Conservation (phyloP, 2,113 vertebrate species). For the Anhinga rufa region DNA sequence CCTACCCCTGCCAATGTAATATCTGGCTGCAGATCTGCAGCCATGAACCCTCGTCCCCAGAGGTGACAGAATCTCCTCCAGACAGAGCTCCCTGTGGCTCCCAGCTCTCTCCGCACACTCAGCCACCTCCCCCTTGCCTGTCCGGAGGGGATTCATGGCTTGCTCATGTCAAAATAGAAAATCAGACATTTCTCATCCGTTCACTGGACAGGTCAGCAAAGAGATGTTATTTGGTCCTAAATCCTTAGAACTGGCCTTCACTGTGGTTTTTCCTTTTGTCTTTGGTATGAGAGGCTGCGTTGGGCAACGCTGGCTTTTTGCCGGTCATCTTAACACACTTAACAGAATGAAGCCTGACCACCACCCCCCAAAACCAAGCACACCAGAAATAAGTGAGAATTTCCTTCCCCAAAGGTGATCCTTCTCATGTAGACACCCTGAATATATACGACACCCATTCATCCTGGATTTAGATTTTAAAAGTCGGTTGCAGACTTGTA, state of each 20-base stretch:
- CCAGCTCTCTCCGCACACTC: neutral
- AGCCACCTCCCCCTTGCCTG: rapidly evolving
- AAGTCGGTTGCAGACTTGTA: neutral
- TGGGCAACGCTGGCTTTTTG: neutral
- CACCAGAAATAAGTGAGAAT: neutral
- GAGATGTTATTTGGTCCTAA: neutral
- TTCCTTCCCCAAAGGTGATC: neutral
- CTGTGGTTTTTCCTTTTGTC: neutral
- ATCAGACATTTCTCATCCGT: neutral
- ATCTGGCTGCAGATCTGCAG: neutral
- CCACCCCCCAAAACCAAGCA: neutral
- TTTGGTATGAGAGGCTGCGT: rapidly evolving
- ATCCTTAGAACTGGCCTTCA: neutral
- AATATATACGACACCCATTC: neutral
- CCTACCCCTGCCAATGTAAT: neutral
- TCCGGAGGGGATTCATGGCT: rapidly evolving
- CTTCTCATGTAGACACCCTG: neutral
- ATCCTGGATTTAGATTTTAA: neutral
- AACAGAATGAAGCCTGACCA: neutral
- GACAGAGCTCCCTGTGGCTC: neutral
- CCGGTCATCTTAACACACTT: neutral
- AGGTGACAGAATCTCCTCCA: neutral
- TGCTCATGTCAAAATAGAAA: neutral
- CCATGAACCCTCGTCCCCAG: neutral
- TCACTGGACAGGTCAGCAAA: neutral